These are phyloP conservation scores for Clarias laeviceps DNA, from an alignment of 2,797 vertebrate genomes.

Conservation along the genomic window DNA sequence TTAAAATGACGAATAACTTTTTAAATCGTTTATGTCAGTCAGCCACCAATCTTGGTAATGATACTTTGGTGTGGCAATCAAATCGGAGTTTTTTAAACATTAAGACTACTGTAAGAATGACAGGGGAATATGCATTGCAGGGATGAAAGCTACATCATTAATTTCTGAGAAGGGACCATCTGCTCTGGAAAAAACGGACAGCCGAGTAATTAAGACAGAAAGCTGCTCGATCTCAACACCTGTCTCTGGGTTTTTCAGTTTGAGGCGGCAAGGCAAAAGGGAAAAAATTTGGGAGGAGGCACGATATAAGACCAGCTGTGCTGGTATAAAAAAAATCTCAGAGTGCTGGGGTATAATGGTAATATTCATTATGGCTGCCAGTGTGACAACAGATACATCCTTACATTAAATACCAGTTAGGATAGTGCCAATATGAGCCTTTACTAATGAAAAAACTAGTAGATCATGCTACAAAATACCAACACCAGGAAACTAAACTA, in stretches of 20 bases:
- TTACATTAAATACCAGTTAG: conserved; percentile 46
- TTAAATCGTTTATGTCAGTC: conserved; percentile 59
- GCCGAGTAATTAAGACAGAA: conserved; percentile 69
- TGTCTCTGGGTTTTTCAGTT: conserved; percentile 51
- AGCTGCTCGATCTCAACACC: conserved; percentile 59
- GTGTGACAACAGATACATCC: conserved; percentile 28
- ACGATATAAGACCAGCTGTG: conserved; percentile 16
- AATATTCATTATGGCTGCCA: conserved; percentile 23
- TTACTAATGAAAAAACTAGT: neutral
- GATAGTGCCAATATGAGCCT: conserved; percentile 15
- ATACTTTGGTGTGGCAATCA: conserved; percentile 57
- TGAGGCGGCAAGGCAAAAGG: neutral
- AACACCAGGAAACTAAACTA: neutral
- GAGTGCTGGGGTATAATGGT: conserved; percentile 30
- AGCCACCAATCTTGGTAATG: conserved; percentile 58
- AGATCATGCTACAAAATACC: neutral
- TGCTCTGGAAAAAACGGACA: conserved; percentile 53
- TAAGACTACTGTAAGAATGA: conserved; percentile 65
- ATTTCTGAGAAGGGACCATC: conserved; percentile 65
- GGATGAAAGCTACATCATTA: conserved; percentile 58
- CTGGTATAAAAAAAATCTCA: conserved; percentile 18
- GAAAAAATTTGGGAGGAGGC: neutral
- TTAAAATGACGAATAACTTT: conserved; percentile 60
- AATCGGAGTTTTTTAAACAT: conserved; percentile 63
- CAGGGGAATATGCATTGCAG: conserved; percentile 58